These are phyloP conservation scores for Callithrix jacchus DNA, from an alignment of 2,113 vertebrate genomes.

Conservation along the genomic window DNA sequence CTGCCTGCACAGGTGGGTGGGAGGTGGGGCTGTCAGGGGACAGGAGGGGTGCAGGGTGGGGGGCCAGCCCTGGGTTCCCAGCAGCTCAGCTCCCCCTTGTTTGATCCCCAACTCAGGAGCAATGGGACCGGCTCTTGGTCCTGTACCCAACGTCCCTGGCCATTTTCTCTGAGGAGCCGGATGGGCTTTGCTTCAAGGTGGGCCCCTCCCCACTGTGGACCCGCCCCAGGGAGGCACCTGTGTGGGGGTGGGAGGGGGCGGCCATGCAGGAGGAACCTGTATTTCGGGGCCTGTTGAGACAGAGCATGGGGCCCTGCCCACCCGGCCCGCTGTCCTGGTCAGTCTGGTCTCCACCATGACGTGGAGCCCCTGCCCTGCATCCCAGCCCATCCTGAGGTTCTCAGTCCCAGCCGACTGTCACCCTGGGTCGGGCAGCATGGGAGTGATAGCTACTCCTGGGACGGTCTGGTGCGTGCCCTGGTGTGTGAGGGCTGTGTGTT, in stretches of 20 bases:
- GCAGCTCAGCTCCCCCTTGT: not conserved
- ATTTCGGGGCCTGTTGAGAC: conserved; percentile 63
- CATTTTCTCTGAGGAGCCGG: conserved; percentile 91
- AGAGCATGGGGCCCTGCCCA: not conserved
- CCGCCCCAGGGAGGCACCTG: not conserved
- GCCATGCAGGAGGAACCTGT: conserved; percentile 64
- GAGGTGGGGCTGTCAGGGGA: not conserved
- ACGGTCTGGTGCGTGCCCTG: too few relatives aligned
- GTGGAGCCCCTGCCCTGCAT: not conserved
- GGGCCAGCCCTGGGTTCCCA: accelerated
- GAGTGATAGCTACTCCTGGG: not conserved
- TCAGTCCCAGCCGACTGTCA: not conserved
- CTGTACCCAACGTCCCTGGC: conserved; percentile 93
- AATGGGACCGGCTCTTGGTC: conserved; percentile 91
- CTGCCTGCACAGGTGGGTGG: conserved; percentile 92
- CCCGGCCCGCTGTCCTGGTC: conserved; percentile 56
- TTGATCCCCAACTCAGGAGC: conserved; percentile 84
- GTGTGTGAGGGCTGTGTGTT: not conserved
- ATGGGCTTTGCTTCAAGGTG: conserved; percentile 94
- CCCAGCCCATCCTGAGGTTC: not conserved
- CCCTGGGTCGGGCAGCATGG: not conserved
- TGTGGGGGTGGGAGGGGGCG: not conserved
- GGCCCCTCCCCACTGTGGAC: not conserved
- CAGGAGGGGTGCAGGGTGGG: accelerated
- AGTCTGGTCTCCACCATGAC: conserved; percentile 30